phyloP scores from a whole-genome alignment of 2,888 invertebrate genomes.

The Lamellibrachia columna region DNA sequence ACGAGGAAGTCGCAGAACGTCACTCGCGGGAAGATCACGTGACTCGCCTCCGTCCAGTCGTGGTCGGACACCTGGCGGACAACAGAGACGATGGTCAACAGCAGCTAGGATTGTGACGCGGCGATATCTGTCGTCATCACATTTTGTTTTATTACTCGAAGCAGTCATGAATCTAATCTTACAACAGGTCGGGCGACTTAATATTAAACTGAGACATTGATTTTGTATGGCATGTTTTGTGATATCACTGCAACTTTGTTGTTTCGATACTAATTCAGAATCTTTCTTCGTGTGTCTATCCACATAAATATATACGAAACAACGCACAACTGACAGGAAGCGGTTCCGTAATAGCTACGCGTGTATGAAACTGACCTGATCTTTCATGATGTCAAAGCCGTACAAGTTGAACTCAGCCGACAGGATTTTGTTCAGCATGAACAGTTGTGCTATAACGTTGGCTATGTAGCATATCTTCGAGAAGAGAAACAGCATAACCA shows the following conservation, averaged over 20 bases:
- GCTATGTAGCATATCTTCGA: slow-evolving; percentile 39
- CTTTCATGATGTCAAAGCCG: slow-evolving; percentile 34
- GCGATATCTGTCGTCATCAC: not conserved
- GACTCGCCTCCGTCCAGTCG: slow-evolving; percentile 39
- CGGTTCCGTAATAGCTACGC: not conserved
- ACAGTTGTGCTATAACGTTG: slow-evolving; percentile 38
- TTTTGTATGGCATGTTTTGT: not conserved
- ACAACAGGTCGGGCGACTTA: not conserved
- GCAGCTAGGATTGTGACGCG: not conserved
- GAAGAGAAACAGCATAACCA: slow-evolving; percentile 37
- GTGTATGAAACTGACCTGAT: not conserved
- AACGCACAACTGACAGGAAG: not conserved
- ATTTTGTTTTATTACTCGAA: not conserved
- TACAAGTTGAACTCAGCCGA: slow-evolving; percentile 35
- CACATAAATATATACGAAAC: not conserved
- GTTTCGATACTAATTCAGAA: not conserved
- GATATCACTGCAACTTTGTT: not conserved
- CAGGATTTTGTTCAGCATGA: slow-evolving; percentile 35
- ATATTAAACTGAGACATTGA: not conserved
- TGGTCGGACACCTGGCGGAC: slow-evolving; percentile 20
- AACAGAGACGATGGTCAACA: not conserved
- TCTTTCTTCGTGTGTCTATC: not conserved
- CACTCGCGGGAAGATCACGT: slow-evolving; percentile 41
- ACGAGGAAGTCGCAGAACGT: slow-evolving; percentile 42
- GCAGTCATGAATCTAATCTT: not conserved